phyloP scores from a whole-genome alignment of 2,888 invertebrate species.

The Catocala sponsa region DNA sequence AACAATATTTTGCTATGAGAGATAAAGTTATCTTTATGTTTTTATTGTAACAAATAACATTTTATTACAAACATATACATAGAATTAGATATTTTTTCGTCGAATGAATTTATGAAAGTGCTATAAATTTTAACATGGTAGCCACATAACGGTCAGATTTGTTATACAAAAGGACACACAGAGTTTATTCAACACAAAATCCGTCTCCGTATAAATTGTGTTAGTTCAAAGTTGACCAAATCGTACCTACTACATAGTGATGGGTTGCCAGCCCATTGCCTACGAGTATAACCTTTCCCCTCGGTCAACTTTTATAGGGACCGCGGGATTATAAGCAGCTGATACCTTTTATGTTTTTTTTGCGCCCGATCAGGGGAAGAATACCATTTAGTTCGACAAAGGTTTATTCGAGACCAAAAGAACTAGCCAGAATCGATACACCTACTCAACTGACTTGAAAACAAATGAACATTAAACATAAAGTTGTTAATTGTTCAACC shows the following conservation, averaged over 20 bases:
- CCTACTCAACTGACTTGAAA: background rate
- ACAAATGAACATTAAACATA: too few relatives aligned
- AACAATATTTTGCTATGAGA: conserved; percentile 35
- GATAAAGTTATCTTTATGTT: conserved; percentile 32
- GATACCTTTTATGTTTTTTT: conserved; percentile 18
- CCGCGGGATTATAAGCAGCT: conserved; percentile 20
- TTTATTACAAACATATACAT: conserved; percentile 14
- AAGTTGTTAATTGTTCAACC: background rate
- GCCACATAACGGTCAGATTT: background rate
- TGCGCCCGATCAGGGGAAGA: conserved; percentile 8
- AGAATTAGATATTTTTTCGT: conserved; percentile 11
- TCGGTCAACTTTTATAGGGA: conserved; percentile 21
- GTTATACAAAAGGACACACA: background rate
- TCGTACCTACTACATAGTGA: conserved; percentile 10
- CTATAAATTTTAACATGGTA: conserved; percentile 4
- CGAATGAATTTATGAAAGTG: conserved; percentile 1
- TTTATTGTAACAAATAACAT: conserved; percentile 15
- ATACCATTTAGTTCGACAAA: conserved; percentile 9
- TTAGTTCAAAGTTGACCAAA: conserved; percentile 11
- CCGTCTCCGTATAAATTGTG: conserved; percentile 2
- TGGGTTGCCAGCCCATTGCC: conserved; percentile 14
- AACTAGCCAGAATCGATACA: background rate
- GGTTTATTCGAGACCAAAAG: conserved; percentile 2
- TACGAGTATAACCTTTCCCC: conserved; percentile 20
- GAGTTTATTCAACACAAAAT: too few relatives aligned